phyloP scores from a whole-genome alignment of 2,113 vertebrate species.

The Zootoca vivipara region DNA sequence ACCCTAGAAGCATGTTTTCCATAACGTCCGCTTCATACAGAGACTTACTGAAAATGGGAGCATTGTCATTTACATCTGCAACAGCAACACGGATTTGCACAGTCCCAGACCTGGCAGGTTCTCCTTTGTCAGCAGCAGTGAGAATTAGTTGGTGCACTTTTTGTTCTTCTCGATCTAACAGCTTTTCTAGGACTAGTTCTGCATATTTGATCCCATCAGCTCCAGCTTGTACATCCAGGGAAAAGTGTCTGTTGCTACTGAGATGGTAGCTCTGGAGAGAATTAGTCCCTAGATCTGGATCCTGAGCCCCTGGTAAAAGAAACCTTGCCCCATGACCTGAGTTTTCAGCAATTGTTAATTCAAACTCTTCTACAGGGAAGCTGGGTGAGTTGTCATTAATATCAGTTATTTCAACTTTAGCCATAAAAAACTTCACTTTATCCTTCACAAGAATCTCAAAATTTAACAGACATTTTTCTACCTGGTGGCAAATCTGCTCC shows the following conservation, averaged over 20 bases:
- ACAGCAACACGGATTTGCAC: constrained; percentile 48
- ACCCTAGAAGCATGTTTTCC: constrained; percentile 63
- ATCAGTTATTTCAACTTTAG: constrained; percentile 76
- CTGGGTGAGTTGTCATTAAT: constrained; percentile 78
- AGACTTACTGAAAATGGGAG: constrained; percentile 67
- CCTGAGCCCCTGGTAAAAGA: constrained; percentile 68
- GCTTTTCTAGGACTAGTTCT: constrained; percentile 71
- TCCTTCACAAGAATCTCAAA: constrained; percentile 76
- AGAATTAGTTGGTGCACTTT: constrained; percentile 50
- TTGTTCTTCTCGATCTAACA: constrained; percentile 73
- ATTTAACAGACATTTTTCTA: constrained; percentile 68
- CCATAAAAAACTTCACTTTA: constrained; percentile 70
- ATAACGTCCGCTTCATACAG: constrained; percentile 60
- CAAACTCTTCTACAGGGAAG: constrained; percentile 66
- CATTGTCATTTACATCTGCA: constrained; percentile 72
- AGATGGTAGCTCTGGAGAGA: constrained; percentile 73
- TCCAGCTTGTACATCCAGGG: constrained; percentile 51
- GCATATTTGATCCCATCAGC: constrained; percentile 66
- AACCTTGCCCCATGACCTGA: constrained; percentile 66
- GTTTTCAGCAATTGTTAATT: constrained; percentile 75
- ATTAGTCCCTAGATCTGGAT: constrained; percentile 76
- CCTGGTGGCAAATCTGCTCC: constrained; percentile 75
- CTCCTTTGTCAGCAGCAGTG: constrained; percentile 53
- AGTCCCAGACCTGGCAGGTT: constrained; percentile 42
- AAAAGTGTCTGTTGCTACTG: constrained; percentile 69